phyloP scores from a whole-genome alignment of 2,113 vertebrate genomes.

The Leucopsar rothschildi region DNA sequence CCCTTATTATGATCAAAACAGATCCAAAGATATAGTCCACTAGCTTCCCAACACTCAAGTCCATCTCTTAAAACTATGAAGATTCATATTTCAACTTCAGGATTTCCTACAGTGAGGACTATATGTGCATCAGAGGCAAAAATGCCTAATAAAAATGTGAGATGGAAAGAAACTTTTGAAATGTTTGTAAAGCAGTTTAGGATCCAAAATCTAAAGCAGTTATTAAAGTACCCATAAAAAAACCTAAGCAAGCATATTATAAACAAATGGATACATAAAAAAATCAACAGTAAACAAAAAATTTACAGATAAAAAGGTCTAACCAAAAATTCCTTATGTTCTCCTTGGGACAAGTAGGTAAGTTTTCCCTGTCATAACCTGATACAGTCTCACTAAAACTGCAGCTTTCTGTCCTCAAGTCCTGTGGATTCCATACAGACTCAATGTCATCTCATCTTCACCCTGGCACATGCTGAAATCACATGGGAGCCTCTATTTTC shows the following conservation, averaged over 20 bases:
- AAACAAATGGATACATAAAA: neutral
- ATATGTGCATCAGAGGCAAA: neutral
- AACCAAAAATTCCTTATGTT: neutral
- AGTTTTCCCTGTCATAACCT: neutral
- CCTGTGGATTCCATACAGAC: fast-evolving
- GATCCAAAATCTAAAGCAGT: neutral
- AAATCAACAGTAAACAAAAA: neutral
- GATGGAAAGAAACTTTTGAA: neutral
- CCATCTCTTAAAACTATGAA: neutral
- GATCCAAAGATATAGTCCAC: neutral
- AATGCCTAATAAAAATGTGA: neutral
- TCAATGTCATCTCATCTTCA: neutral
- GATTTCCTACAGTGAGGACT: neutral
- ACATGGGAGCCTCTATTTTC: neutral
- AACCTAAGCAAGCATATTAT: neutral
- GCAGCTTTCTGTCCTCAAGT: neutral
- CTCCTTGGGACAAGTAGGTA: neutral
- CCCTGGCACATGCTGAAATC: neutral
- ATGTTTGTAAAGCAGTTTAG: neutral
- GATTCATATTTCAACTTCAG: neutral
- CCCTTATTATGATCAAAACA: neutral
- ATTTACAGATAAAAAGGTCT: neutral
- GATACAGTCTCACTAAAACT: neutral
- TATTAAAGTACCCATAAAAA: neutral
- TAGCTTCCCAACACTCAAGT: neutral